These are phyloP conservation scores for Zosterops pallidus DNA, from an alignment of 2,113 vertebrate genomes.

Conservation along the genomic window DNA sequence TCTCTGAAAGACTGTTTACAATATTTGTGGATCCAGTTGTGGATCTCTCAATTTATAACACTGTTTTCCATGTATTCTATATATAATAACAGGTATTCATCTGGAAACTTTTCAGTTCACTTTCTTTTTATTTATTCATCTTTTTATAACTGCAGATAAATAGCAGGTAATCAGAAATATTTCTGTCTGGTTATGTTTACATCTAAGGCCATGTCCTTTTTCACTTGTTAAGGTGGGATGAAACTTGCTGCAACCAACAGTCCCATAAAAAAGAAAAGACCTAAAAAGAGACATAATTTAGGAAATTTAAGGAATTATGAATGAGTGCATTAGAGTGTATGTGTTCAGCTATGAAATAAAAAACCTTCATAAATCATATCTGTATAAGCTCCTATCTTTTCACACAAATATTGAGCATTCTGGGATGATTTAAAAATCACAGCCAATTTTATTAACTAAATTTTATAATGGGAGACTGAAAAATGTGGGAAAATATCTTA, in stretches of 20 bases:
- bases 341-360: neutral
- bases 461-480: neutral
- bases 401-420: neutral
- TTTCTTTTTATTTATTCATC: neutral
- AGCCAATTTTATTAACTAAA: neutral
- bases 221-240: neutral
- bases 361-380: neutral
- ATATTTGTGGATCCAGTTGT: slow-evolving; percentile 3
- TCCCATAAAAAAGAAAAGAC: neutral
- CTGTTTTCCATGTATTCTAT: neutral
- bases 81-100: neutral
- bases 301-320: neutral
- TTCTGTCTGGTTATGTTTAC: neutral
- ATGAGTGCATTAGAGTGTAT: neutral
- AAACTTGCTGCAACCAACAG: neutral
- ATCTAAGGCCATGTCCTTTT: neutral
- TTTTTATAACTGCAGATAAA: neutral
- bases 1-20: neutral
- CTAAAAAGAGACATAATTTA: neutral
- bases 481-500: neutral
- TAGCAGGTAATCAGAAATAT: neutral
- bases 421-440: neutral
- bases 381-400: neutral
- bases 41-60: neutral
- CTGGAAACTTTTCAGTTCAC: neutral